Conservation (phyloP, 37 sponge, comb jelly and placozoan species). For the Petrosia ficiformis region DNA sequence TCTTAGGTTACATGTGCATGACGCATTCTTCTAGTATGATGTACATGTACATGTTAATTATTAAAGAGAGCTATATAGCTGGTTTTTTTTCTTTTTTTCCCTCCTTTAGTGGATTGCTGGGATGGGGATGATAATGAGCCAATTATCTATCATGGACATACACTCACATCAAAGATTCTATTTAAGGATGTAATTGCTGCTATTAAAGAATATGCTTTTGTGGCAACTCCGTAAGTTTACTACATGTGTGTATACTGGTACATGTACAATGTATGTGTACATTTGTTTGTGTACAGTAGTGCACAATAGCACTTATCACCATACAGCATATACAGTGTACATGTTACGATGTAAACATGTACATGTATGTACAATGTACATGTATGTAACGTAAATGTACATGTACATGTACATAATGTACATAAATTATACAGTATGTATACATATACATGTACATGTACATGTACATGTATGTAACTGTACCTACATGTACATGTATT, state of each 20-base stretch:
- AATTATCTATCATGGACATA: conserved; percentile 81
- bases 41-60: no score
- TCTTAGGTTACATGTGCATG: no score
- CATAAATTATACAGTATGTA: no score
- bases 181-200: conserved; percentile 83
- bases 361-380: neutral
- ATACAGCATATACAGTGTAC: neutral
- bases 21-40: no score
- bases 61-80: no score
- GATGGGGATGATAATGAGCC: conserved; percentile 80
- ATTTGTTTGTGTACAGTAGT: no score
- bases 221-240: conserved; percentile 52
- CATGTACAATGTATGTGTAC: neutral
- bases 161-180: conserved; percentile 79
- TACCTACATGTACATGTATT: neutral
- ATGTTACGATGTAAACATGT: neutral
- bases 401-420: no score
- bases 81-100: neutral
- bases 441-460: no score
- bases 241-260: neutral
- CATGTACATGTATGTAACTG: neutral
- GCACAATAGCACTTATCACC: no score
- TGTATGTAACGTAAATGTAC: neutral
- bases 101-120: conserved; percentile 84
- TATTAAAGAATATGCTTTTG: conserved; percentile 80